A percentile compares a stretch with the other conserved stretches of the same genome.
phyloP scores from a whole-genome alignment of 2,888 invertebrate genomes.

The Xylophagus ater region DNA sequence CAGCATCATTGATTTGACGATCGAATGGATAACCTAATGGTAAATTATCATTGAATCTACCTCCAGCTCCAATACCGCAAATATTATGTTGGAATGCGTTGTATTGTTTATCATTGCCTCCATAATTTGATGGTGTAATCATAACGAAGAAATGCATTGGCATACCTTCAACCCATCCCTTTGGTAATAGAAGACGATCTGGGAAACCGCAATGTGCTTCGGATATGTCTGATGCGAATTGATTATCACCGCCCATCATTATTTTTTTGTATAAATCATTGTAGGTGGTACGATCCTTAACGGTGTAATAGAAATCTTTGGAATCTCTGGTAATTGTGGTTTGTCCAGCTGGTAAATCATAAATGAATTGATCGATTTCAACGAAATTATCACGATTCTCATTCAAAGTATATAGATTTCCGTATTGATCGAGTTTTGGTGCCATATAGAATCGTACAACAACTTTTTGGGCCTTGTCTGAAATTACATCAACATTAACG shows the following conservation, averaged over 20 bases:
- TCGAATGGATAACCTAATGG: conserved; percentile 42
- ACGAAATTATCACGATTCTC: conserved; percentile 51
- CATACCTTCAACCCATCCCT: conserved; percentile 45
- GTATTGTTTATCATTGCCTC: conserved; percentile 5
- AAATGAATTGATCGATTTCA: conserved; percentile 51
- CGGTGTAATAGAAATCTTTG: conserved; percentile 35
- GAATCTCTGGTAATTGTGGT: conserved; percentile 30
- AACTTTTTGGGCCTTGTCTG: conserved; percentile 47
- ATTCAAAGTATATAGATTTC: conserved; percentile 42
- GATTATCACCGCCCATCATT: conserved; percentile 39
- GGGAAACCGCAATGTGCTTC: conserved; percentile 43
- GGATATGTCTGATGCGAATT: conserved; percentile 1
- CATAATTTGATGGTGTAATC: conserved; percentile 6
- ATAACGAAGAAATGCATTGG: conserved; percentile 9
- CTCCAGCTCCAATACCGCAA: conserved; percentile 21
- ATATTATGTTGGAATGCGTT: background rate
- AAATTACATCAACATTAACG: conserved; percentile 47
- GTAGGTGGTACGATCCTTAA: conserved; percentile 46
- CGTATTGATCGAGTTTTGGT: conserved; percentile 52
- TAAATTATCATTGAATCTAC: conserved; percentile 41
- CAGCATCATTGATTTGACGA: conserved; percentile 38
- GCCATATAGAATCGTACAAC: conserved; percentile 55
- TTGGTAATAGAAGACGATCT: conserved; percentile 47
- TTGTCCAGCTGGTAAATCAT: conserved; percentile 45
- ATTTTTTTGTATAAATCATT: conserved; percentile 40